Evolutionary conservation across 2,113 vertebrate genomes (phyloP).

Genomic region (Oryzias curvinotus): DNA sequence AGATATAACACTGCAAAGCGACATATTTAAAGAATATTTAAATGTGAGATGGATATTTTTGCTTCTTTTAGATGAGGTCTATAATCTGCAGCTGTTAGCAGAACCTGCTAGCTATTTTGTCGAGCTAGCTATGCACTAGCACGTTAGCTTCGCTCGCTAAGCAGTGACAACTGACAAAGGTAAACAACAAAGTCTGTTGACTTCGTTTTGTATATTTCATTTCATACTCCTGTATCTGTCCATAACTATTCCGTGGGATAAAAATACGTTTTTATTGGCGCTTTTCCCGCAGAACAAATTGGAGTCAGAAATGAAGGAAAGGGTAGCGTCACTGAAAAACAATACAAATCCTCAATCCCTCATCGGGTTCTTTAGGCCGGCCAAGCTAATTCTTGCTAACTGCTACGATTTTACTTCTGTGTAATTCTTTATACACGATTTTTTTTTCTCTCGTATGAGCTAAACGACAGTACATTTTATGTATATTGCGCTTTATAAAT

Average conservation of each 20-base stretch:
- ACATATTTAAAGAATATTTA: constrained; percentile 28
- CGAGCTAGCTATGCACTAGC: constrained; percentile 66
- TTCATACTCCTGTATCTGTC: background rate
- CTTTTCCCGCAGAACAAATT: constrained; percentile 17
- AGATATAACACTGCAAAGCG: constrained; percentile 30
- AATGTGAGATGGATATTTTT: constrained; percentile 45
- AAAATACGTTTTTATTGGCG: constrained; percentile 5
- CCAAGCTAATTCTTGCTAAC: constrained; percentile 38
- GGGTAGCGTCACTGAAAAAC: constrained; percentile 60
- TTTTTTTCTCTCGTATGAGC: background rate
- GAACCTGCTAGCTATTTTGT: constrained; percentile 63
- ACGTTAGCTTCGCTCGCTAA: constrained; percentile 64
- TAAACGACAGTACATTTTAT: too few species aligned
- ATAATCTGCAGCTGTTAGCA: constrained; percentile 64
- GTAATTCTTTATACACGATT: background rate
- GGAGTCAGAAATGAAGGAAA: constrained; percentile 28
- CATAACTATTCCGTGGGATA: background rate
- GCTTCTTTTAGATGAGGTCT: constrained; percentile 57
- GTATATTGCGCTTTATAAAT: too few species aligned
- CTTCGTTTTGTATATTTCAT: background rate
- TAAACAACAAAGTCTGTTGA: constrained; percentile 58
- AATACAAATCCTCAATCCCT: constrained; percentile 53
- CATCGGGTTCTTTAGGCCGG: constrained; percentile 37
- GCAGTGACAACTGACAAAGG: constrained; percentile 69
- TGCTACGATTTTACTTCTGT: constrained; percentile 11